Conservation (phyloP, 2,888 invertebrate species). For the Eupithecia dodoneata region DNA sequence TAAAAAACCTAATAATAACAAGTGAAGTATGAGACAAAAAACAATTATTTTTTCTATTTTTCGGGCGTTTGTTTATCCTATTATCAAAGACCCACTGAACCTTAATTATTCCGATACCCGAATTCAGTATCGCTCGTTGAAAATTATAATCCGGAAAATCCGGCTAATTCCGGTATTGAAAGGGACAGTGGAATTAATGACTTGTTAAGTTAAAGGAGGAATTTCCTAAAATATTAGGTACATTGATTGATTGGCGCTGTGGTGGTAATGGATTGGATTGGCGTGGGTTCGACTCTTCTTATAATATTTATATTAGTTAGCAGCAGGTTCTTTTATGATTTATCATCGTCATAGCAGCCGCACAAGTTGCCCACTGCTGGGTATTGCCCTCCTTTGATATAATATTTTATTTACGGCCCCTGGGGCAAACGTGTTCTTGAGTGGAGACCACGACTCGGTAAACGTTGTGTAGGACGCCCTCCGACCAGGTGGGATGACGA, state of each 20-base stretch:
- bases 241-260: conserved; percentile 5
- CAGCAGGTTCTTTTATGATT: no score
- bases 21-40: no score
- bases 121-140: conserved; percentile 47
- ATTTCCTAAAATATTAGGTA: conserved; percentile 3
- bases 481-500: no score
- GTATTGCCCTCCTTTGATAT: no score
- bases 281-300: background rate
- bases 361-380: no score
- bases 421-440: no score
- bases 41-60: background rate
- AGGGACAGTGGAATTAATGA: conserved; percentile 47
- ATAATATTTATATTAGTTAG: background rate
- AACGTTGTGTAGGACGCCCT: no score
- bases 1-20: no score
- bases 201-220: conserved; percentile 45
- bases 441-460: no score
- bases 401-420: no score
- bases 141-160: conserved; percentile 42
- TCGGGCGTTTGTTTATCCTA: background rate
- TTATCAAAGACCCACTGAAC: background rate
- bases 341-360: no score
- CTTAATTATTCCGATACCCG: conserved; percentile 44
- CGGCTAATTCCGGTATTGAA: conserved; percentile 42
- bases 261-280: conserved; percentile 9